phyloP scores from a whole-genome alignment of 2,888 invertebrate species.

The Heliconius hortense region DNA sequence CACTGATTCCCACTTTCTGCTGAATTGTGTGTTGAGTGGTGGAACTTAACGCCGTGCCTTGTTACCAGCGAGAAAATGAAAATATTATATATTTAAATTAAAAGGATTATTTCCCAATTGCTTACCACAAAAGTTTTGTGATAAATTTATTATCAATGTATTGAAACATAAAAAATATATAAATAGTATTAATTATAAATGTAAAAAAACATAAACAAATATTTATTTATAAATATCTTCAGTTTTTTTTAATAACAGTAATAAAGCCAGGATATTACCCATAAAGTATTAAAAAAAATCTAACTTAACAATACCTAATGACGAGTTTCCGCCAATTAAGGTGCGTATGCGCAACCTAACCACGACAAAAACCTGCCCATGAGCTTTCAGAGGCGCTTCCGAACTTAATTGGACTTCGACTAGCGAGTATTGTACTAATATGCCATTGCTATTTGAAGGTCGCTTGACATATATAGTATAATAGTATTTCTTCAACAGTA shows the following conservation, averaged over 20 bases:
- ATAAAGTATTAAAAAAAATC: conserved; percentile 47
- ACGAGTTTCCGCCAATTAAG: conserved; percentile 77
- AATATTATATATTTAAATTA: too few relatives aligned
- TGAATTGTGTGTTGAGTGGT: too few relatives aligned
- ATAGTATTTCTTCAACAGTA: conserved; percentile 32
- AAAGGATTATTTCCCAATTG: too few relatives aligned
- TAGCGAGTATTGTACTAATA: conserved; percentile 61
- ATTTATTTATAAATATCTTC: too few relatives aligned
- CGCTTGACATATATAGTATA: conserved; percentile 43
- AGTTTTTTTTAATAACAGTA: not conserved
- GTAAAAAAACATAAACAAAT: not conserved
- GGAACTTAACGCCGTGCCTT: too few relatives aligned
- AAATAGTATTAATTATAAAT: not conserved
- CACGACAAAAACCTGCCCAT: conserved; percentile 73
- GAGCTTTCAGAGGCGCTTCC: conserved; percentile 73
- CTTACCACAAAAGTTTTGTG: too few relatives aligned
- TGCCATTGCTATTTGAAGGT: conserved; percentile 65
- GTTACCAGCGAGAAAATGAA: too few relatives aligned
- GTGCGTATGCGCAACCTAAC: conserved; percentile 50
- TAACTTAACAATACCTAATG: conserved; percentile 64
- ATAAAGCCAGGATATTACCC: conserved; percentile 8
- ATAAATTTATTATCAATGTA: too few relatives aligned
- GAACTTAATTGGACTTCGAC: conserved; percentile 76
- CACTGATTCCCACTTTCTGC: too few relatives aligned
- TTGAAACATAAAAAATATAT: too few relatives aligned